Base-by-base conservation (phyloP, 30 jellyfish, hydroid and myxozoan genomes). In the Pelagia noctiluca region DNA sequence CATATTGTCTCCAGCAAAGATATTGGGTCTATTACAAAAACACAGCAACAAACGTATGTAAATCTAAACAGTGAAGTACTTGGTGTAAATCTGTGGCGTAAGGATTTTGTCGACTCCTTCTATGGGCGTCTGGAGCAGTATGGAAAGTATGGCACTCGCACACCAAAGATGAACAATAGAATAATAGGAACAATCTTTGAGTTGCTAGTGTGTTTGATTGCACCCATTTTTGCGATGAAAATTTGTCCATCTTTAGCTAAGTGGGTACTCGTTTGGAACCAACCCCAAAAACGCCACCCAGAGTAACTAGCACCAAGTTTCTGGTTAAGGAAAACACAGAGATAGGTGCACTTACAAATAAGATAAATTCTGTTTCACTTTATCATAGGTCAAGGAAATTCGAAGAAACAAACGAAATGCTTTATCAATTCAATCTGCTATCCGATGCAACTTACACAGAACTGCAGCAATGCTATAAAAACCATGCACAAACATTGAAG, bases 391-490 rank as follows among this genome's bases (percentile, higher is more conserved):
- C 85, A 28, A 68, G 88, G 16, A 96, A 81, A 62, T 95, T 76
- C 63, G 99, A 95, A 67, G 99, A 95, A 70, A 89, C 96, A 62
- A 95, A 95, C 66, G 97, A 95, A 84, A 80, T 95, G 96, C 87
- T 95, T 13, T 85, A 80, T 0, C 91, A 85, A 28, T 95, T 95
- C 74, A 78, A 90, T 26, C 71, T 25, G 53, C 72, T 95, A 5
- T 89, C 99, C 1, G 96, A 95, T 12, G 50, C 63, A 8, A 95
- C 97, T 1, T 88, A 72, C 61, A 69, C 25, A 49, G 88, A 53
- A 31, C 69, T 89, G 21, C 90, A 83, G 50, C 88, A 46, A 38
- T 46, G 89, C 48, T 95, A 60, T 79, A 72, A 82, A 34, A 48
- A 57, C 18, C 99, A 95, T 72, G 78, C 76, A 31, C 84, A 80